Base-by-base conservation (phyloP, 2,888 invertebrate genomes). In the Neoaliturus tenellus region DNA sequence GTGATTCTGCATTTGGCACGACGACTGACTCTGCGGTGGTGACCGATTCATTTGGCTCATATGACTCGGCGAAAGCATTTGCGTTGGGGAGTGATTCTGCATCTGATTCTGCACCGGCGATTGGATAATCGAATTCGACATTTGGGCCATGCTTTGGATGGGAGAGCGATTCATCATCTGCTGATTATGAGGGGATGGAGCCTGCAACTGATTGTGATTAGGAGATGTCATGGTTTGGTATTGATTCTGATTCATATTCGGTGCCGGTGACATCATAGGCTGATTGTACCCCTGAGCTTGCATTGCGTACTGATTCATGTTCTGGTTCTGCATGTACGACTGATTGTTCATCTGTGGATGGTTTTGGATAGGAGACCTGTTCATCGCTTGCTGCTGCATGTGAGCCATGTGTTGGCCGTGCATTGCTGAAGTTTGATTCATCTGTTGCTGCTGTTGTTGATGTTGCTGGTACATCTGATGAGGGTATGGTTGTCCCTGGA, bases 141-240 rank as follows among this genome's bases (percentile, higher is more conserved):
- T 78, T 28, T 78, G 78, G 5, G 55, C 78, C 78, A 78, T 78
- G 20, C 78, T 78, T 55, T 78, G 78, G 20, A 78, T 78, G 6
- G 78, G 78, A 33, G 78, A 78, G 3, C 55, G 55, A 55, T 55
- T 78, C 28, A 78, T 48, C 31, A 62, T 62, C 17, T 28, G 31
- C 17, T 62, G 62, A 31, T 31, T 31, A 17, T 28, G 28, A 12
- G 62, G 62, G 2, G 71, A 71, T 25, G 31, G 35, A 78, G 31
- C 28, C 35, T 78, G 78, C 48, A 55, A 31, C 3, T 78, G 78
- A 78, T 25, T 33, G 12, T 78, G 78, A 78, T 55, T 51, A n/a
- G 78, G 78, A 33, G 78, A 78, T n/a, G 20, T 78, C 31, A 33
- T 55, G 2, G 44, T 4, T 25, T 75, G 44, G 73, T 75, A 75